These are phyloP conservation scores for Silurus aristotelis DNA, from an alignment of 2,797 vertebrate genomes.

Conservation along the genomic window DNA sequence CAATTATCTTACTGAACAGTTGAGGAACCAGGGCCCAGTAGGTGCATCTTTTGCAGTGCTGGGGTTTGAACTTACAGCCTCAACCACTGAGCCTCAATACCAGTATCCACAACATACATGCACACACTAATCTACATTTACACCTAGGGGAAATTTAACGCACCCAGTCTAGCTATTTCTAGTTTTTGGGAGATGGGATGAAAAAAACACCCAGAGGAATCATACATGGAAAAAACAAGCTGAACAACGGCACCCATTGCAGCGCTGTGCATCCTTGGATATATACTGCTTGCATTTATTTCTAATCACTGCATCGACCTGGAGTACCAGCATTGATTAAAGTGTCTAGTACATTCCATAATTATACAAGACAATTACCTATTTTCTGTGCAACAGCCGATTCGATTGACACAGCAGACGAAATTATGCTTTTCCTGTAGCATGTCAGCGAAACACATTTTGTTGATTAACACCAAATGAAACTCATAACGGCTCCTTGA, in stretches of 20 bases:
- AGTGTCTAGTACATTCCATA: not conserved
- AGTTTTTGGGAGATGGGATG: too few species aligned
- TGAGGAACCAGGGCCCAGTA: too few species aligned
- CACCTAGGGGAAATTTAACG: too few species aligned
- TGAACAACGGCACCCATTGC: not conserved
- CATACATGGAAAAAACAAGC: too few species aligned
- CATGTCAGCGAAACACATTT: not conserved
- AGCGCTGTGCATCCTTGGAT: not conserved
- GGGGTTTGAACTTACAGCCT: too few species aligned
- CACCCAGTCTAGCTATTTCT: too few species aligned
- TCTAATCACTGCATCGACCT: not conserved
- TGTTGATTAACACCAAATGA: not conserved
- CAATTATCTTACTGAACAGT: too few species aligned
- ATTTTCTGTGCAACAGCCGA: not conserved
- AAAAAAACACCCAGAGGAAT: too few species aligned
- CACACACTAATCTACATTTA: too few species aligned
- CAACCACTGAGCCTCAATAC: too few species aligned
- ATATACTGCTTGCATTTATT: not conserved
- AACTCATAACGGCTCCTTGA: not conserved
- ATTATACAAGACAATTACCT: not conserved
- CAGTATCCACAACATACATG: too few species aligned
- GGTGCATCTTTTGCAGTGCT: too few species aligned
- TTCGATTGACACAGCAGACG: not conserved
- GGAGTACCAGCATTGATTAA: not conserved
- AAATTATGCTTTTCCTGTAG: not conserved